Evolutionary conservation across 2,888 invertebrate genomes (phyloP).

Genomic region (Lingula anatina): DNA sequence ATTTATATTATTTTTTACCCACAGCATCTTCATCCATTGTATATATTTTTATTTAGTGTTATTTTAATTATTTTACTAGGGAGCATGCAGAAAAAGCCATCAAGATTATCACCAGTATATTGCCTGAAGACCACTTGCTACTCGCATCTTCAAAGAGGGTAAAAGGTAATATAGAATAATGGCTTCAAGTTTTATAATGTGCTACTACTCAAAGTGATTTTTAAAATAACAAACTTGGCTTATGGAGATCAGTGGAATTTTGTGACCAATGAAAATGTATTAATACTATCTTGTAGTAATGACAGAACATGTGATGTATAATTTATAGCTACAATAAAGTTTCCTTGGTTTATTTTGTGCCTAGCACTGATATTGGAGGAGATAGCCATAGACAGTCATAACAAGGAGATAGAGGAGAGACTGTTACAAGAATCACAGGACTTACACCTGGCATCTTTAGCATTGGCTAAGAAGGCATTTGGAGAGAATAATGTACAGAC

Average conservation of each 20-base stretch:
- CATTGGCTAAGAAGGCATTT: slow-evolving; percentile 74
- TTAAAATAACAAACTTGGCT: no score
- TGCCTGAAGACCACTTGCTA: slow-evolving; percentile 78
- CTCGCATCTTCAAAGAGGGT: slow-evolving; percentile 85
- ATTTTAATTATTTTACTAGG: no score
- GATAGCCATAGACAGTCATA: slow-evolving; percentile 75
- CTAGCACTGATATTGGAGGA: slow-evolving; percentile 86
- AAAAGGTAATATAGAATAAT: slow-evolving; percentile 55
- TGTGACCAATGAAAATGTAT: no score
- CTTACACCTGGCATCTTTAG: slow-evolving; percentile 76
- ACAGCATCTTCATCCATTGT: no score
- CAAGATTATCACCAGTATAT: slow-evolving; percentile 70
- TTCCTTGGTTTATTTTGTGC: no score
- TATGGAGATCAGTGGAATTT: no score
- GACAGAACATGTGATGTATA: no score
- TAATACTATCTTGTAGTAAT: no score
- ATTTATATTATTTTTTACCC: no score
- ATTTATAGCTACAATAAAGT: no score
- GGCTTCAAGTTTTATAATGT: neutral
- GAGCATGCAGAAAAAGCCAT: slow-evolving; percentile 80
- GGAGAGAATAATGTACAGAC: slow-evolving; percentile 93
- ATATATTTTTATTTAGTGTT: no score
- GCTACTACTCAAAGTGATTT: no score
- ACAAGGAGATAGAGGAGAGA: slow-evolving; percentile 55
- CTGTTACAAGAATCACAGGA: slow-evolving; percentile 75